A percentile compares a stretch with the other conserved stretches of the same genome.
These are phyloP conservation scores for Cydia fagiglandana DNA, from an alignment of 1,140 invertebrate species.

Conservation along the genomic window DNA sequence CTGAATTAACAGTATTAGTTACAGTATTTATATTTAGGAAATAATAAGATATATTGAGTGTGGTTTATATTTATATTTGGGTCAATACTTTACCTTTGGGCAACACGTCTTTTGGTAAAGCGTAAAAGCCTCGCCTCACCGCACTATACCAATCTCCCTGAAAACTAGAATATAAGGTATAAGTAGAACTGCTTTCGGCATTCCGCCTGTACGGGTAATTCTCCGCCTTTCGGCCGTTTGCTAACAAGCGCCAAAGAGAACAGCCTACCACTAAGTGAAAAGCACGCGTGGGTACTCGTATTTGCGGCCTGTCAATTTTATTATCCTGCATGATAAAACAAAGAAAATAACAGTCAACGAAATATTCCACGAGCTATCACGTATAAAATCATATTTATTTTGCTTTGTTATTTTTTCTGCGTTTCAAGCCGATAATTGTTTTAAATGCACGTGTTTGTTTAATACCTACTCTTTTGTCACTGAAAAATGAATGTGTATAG, in stretches of 20 bases:
- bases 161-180: slow-evolving; percentile 8
- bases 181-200: not conserved
- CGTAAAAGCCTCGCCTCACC: not conserved
- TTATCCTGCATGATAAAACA: too few relatives aligned
- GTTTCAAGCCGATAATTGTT: too few relatives aligned
- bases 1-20: not conserved
- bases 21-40: not conserved
- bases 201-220: not conserved
- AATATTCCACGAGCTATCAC: too few relatives aligned
- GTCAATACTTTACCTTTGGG: too few relatives aligned
- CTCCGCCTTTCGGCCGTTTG: not conserved
- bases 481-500: too few relatives aligned
- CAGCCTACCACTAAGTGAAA: not conserved
- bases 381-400: too few relatives aligned
- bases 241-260: not conserved
- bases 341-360: too few relatives aligned
- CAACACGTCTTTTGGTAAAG: not conserved
- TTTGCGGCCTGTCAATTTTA: not conserved
- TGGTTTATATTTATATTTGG: too few relatives aligned
- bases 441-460: too few relatives aligned
- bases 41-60: too few relatives aligned
- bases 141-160: not conserved
- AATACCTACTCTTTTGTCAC: too few relatives aligned
- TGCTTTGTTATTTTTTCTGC: too few relatives aligned
- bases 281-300: not conserved